Evolutionary conservation across 1,140 invertebrate genomes (phyloP).

Genomic region (Drosophila oshimai): DNA sequence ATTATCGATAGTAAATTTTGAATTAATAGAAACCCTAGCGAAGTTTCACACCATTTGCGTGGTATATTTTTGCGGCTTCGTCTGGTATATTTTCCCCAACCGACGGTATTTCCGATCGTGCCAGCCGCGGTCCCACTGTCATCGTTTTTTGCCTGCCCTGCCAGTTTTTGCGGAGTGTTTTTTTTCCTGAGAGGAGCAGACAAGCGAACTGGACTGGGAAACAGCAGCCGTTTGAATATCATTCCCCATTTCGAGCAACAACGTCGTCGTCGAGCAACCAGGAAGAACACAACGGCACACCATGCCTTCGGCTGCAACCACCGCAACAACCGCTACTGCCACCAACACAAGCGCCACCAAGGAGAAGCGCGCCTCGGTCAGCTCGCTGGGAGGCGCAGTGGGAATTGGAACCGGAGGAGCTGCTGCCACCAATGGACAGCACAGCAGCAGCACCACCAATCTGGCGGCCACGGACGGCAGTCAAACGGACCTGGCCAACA

Average conservation of each 20-base stretch:
- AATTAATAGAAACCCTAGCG: too few species aligned
- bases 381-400: conserved; percentile 64
- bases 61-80: too few species aligned
- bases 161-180: conserved; percentile 20
- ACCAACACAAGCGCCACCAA: conserved; percentile 72
- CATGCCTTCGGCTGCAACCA: conserved; percentile 79
- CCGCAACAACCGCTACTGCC: conserved; percentile 48
- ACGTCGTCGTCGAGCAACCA: conserved; percentile 66
- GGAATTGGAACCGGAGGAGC: conserved; percentile 45
- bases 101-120: too few species aligned
- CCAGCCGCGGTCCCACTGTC: too few species aligned
- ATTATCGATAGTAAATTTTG: too few species aligned
- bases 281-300: conserved; percentile 71
- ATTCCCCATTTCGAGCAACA: conserved; percentile 68
- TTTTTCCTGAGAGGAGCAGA: conserved; percentile 55
- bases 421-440: conserved; percentile 53
- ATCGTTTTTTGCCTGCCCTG: too few species aligned
- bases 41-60: too few species aligned
- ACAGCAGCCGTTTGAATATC: conserved; percentile 63
- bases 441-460: conserved; percentile 45
- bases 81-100: too few species aligned
- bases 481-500: conserved; percentile 59
- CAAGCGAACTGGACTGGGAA: conserved; percentile 55
- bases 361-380: conserved; percentile 79
- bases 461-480: conserved; percentile 30